phyloP scores from a whole-genome alignment of 2,797 vertebrate genomes.

The Helostoma temminkii region DNA sequence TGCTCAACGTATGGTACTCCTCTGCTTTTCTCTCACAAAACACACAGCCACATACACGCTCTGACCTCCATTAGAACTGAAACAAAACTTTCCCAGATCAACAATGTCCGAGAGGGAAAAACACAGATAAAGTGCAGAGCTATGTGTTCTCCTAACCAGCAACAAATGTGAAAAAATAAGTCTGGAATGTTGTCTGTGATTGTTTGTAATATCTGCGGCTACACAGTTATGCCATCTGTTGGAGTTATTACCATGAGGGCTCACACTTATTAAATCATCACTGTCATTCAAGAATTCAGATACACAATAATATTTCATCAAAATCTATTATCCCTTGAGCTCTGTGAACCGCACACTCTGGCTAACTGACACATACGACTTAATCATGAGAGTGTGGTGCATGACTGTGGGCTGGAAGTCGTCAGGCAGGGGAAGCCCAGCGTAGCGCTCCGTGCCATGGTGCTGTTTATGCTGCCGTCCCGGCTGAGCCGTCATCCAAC shows the following conservation, averaged over 20 bases:
- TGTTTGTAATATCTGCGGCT: slow-evolving; percentile 40
- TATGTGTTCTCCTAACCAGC: slow-evolving; percentile 64
- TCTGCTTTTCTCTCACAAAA: slow-evolving; percentile 55
- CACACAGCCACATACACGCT: slow-evolving; percentile 34
- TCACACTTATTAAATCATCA: slow-evolving; percentile 45
- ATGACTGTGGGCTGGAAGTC: slow-evolving; percentile 49
- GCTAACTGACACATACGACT: slow-evolving; percentile 34
- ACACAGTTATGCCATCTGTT: slow-evolving; percentile 24
- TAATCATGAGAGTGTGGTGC: slow-evolving; percentile 36
- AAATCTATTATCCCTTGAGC: slow-evolving; percentile 30
- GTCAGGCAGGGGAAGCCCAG: slow-evolving; percentile 60
- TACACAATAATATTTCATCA: slow-evolving; percentile 26
- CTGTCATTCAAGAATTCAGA: slow-evolving; percentile 39
- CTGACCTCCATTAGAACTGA: slow-evolving; percentile 81
- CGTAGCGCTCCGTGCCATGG: slow-evolving; percentile 40
- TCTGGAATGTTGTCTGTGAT: slow-evolving; percentile 62
- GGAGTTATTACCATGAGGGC: slow-evolving; percentile 3
- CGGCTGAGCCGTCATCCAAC: slow-evolving; percentile 53
- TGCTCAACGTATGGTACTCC: slow-evolving; percentile 52
- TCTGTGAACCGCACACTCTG: slow-evolving; percentile 27
- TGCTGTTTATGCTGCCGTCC: slow-evolving; percentile 56
- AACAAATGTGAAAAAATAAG: slow-evolving; percentile 57
- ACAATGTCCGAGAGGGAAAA: slow-evolving; percentile 73
- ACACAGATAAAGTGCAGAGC: slow-evolving; percentile 76
- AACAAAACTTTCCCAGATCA: slow-evolving; percentile 83